These are phyloP conservation scores for Trachemys scripta DNA, from an alignment of 2,113 vertebrate species.

Conservation along the genomic window DNA sequence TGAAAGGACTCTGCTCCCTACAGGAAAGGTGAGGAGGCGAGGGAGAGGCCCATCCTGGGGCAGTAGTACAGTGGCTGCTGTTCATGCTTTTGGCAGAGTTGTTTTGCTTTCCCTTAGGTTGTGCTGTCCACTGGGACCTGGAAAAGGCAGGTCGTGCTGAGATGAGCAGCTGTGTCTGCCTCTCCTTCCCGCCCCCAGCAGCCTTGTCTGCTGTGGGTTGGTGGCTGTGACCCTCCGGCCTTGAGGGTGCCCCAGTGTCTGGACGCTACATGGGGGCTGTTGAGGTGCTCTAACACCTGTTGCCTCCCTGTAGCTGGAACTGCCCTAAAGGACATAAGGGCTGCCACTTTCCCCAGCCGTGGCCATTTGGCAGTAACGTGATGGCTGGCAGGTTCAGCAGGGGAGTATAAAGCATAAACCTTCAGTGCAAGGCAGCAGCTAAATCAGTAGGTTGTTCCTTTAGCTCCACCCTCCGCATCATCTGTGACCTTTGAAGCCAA, in stretches of 20 bases:
- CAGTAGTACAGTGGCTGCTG: background rate
- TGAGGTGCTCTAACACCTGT: background rate
- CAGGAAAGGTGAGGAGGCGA: background rate
- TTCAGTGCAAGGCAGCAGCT: background rate
- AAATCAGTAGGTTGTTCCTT: background rate
- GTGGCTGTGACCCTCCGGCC: background rate
- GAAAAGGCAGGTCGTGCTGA: background rate
- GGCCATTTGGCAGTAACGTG: background rate
- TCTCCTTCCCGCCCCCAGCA: background rate
- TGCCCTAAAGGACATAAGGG: background rate
- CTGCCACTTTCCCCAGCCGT: background rate
- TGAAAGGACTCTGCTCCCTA: background rate
- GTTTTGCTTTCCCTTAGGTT: background rate
- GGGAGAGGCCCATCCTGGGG: background rate
- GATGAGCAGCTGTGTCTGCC: background rate
- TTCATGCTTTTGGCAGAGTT: background rate
- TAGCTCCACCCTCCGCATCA: background rate
- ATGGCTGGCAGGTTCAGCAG: no score
- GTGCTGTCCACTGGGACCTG: rapidly evolving
- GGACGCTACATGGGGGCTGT: background rate
- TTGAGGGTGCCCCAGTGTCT: background rate
- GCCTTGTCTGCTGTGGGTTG: rapidly evolving
- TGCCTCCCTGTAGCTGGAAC: background rate
- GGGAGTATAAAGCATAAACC: no score
- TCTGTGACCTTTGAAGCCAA: background rate